phyloP scores from a whole-genome alignment of 2,113 vertebrate species.

The Erythrolamprus reginae region DNA sequence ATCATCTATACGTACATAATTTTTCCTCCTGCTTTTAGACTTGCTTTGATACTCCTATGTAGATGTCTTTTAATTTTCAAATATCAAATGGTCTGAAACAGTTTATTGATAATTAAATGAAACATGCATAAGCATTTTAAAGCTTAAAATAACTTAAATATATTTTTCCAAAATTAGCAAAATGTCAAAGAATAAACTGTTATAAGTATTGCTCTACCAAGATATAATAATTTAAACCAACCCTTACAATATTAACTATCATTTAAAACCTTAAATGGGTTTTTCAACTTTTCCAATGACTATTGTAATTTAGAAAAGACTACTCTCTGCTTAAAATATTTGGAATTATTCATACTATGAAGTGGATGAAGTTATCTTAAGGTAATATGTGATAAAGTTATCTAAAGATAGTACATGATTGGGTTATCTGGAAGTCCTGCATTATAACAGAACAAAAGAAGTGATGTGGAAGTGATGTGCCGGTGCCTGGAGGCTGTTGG shows the following conservation, averaged over 20 bases:
- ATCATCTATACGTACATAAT: background rate
- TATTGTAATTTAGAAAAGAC: background rate
- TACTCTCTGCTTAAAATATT: constrained; percentile 26
- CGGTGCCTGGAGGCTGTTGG: too few relatives aligned
- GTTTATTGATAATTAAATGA: background rate
- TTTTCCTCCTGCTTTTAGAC: background rate
- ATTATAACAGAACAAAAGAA: constrained; percentile 32
- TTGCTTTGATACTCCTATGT: background rate
- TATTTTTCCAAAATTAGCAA: background rate
- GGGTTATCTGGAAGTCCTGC: background rate
- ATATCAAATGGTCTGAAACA: background rate
- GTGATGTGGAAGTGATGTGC: too few relatives aligned
- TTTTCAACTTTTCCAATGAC: background rate
- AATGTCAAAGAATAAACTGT: background rate
- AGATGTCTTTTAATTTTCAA: background rate
- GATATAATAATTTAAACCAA: background rate
- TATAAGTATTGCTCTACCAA: background rate
- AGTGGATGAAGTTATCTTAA: background rate
- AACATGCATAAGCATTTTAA: background rate
- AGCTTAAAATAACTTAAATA: background rate
- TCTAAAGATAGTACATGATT: background rate
- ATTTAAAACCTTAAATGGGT: background rate
- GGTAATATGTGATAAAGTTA: background rate
- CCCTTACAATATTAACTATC: background rate
- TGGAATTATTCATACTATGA: constrained; percentile 31